Conservation (phyloP, 1,140 invertebrate species). For the Adoxophyes honmai region DNA sequence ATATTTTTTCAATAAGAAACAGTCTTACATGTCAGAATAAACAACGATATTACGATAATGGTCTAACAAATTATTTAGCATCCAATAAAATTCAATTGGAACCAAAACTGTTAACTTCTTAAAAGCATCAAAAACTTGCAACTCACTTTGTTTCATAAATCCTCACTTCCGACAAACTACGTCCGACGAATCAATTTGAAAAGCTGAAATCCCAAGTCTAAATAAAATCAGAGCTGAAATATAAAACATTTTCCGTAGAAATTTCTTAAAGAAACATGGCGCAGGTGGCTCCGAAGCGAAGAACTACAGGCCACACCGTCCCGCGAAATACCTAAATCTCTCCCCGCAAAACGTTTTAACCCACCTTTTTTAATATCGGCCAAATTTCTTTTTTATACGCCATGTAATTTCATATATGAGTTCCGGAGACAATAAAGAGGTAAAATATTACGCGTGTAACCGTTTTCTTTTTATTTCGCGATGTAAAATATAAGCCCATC, state of each 20-base stretch:
- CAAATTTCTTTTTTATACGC: slow-evolving; percentile 20
- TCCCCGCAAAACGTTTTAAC: neutral
- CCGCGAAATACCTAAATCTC: slow-evolving; percentile 2
- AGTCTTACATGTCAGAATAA: too few species aligned
- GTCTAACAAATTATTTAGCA: too few species aligned
- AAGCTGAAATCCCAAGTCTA: neutral
- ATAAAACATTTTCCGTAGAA: slow-evolving; percentile 1
- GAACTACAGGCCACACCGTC: neutral
- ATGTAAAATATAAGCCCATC: slow-evolving; percentile 24
- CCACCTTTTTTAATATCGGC: slow-evolving; percentile 24
- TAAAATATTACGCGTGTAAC: slow-evolving; percentile 34
- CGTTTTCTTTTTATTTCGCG: slow-evolving; percentile 34
- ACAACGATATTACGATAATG: too few species aligned
- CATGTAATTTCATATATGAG: slow-evolving; percentile 32
- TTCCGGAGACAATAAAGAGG: slow-evolving; percentile 31
- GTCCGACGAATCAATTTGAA: slow-evolving; percentile 7
- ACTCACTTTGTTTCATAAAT: neutral
- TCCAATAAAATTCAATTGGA: too few species aligned
- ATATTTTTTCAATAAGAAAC: too few species aligned
- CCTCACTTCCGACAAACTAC: neutral
- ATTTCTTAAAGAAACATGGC: slow-evolving; percentile 12
- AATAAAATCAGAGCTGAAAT: slow-evolving; percentile 5
- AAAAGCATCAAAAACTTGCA: too few species aligned
- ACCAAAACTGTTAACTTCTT: too few species aligned
- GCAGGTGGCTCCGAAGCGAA: slow-evolving; percentile 5